Evolutionary conservation across 2,113 vertebrate species (phyloP).

Genomic region (Indri indri): DNA sequence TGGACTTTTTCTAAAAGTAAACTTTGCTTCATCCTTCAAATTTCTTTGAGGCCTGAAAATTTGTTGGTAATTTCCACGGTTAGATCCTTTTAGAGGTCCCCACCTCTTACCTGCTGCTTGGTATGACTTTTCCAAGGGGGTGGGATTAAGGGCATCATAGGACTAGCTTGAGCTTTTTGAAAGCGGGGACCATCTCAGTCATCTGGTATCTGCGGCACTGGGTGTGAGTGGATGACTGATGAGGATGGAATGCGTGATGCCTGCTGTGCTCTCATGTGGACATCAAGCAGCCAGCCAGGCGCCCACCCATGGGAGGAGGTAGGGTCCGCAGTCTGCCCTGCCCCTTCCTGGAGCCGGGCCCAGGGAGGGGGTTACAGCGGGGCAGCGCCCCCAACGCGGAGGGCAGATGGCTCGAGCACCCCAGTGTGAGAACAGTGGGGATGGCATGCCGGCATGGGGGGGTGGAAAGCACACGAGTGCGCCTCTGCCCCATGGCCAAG

Average conservation of each 20-base stretch:
- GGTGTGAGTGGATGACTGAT: not conserved
- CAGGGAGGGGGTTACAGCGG: not conserved
- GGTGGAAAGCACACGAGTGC: not conserved
- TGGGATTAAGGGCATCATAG: not conserved
- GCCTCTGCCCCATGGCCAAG: not conserved
- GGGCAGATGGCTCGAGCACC: not conserved
- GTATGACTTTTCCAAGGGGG: not conserved
- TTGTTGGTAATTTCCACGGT: not conserved
- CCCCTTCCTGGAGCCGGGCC: accelerated
- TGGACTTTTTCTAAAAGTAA: not conserved
- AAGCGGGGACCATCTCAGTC: no score
- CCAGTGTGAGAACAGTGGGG: not conserved
- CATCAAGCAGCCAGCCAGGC: no score
- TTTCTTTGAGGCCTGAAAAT: not conserved
- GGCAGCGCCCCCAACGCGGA: accelerated
- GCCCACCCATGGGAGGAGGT: not conserved
- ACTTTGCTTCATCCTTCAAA: not conserved
- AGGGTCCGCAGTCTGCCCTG: not conserved
- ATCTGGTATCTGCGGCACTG: not conserved
- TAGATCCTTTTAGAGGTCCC: not conserved
- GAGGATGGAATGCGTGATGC: not conserved
- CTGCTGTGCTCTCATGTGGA: not conserved
- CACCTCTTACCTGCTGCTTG: not conserved
- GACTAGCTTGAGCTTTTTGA: not conserved
- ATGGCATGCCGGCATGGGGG: not conserved